These are phyloP conservation scores for Drosophila gaucha DNA, from an alignment of 2,888 invertebrate species.

Conservation along the genomic window DNA sequence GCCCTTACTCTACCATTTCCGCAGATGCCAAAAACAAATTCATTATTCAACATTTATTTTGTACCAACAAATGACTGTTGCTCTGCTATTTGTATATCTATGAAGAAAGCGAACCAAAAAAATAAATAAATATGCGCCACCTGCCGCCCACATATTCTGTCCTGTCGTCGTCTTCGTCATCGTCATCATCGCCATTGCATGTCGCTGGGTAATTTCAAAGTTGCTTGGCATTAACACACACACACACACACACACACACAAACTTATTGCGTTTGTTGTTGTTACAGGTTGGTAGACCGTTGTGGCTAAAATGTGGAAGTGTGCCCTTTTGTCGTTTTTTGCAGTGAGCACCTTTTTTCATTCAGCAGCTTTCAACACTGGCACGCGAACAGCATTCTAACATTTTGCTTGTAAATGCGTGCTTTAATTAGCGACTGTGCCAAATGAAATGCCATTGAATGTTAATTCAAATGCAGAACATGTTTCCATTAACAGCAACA, in stretches of 20 bases:
- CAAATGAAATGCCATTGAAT: constrained; percentile 69
- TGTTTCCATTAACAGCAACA: constrained; percentile 58
- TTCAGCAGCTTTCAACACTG: constrained; percentile 24
- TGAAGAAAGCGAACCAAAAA: background rate
- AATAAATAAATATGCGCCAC: constrained; percentile 17
- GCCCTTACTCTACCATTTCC: background rate
- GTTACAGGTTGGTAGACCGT: constrained; percentile 10
- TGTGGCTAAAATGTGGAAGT: constrained; percentile 34
- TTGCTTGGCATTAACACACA: constrained; percentile 23
- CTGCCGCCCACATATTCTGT: constrained; percentile 15
- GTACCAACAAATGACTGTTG: constrained; percentile 26
- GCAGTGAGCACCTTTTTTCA: constrained; percentile 12
- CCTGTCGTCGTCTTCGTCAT: constrained; percentile 6
- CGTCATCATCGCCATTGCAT: constrained; percentile 57
- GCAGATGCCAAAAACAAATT: constrained; percentile 17
- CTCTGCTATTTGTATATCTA: constrained; percentile 5
- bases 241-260: background rate
- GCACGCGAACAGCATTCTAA: constrained; percentile 34
- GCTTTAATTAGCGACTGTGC: constrained; percentile 60
- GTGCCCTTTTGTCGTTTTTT: constrained; percentile 47
- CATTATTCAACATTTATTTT: constrained; percentile 40
- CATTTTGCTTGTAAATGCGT: constrained; percentile 38
- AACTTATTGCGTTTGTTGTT: constrained; percentile 20
- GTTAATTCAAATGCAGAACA: constrained; percentile 70
- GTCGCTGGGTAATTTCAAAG: constrained; percentile 64